phyloP scores from a whole-genome alignment of 2,113 vertebrate species.

The Chloebia gouldiae region DNA sequence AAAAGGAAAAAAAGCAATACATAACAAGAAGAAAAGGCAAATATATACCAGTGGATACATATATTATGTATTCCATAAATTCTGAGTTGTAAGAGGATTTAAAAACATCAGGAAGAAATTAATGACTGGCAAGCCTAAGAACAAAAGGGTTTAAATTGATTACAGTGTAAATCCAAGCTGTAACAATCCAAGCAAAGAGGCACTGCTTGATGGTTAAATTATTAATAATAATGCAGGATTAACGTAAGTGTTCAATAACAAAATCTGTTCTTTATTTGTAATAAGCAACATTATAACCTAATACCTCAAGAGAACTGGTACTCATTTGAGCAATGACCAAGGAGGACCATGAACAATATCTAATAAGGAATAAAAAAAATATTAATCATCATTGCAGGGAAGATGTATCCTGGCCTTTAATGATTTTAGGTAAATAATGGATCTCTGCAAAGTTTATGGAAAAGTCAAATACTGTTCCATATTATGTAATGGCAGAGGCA shows the following conservation, averaged over 20 bases:
- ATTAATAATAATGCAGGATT: not conserved
- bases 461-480: not conserved
- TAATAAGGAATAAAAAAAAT: not conserved
- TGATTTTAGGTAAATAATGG: not conserved
- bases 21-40: not conserved
- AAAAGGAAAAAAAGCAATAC: not conserved
- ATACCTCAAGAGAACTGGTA: not conserved
- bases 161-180: not conserved
- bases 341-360: not conserved
- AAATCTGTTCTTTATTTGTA: not conserved
- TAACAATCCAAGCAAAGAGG: not conserved
- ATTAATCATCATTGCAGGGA: not conserved
- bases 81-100: not conserved
- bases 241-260: not conserved
- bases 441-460: not conserved
- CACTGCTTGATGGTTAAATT: not conserved
- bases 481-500: not conserved
- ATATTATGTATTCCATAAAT: not conserved
- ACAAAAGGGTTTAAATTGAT: not conserved
- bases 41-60: not conserved
- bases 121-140: not conserved
- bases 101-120: not conserved
- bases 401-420: not conserved
- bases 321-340: not conserved
- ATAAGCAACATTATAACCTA: not conserved